Conservation (phyloP, 1,140 invertebrate genomes). For the Liolophura sinensis region DNA sequence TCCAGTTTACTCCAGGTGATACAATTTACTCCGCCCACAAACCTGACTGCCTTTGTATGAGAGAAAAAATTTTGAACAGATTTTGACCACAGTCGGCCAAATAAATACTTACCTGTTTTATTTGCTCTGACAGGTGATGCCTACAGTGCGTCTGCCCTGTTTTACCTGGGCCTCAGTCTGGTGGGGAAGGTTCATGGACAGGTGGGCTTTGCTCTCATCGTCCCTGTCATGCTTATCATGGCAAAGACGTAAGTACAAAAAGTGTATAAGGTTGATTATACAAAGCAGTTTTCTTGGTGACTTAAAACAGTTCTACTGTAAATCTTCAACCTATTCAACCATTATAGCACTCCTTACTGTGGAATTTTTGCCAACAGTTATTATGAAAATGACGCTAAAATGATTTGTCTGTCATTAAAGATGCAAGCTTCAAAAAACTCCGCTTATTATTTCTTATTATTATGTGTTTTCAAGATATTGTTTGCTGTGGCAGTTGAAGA, state of each 20-base stretch:
- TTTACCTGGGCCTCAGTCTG: conserved; percentile 88
- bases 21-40: neutral
- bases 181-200: conserved; percentile 85
- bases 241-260: conserved; percentile 79
- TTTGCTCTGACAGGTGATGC: conserved; percentile 55
- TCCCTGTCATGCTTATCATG: conserved; percentile 84
- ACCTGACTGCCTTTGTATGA: no score
- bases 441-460: no score
- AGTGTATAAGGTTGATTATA: neutral
- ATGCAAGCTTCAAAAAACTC: no score
- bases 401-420: no score
- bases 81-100: conserved; percentile 5
- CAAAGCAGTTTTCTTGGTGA: neutral
- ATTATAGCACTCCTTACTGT: no score
- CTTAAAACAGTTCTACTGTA: neutral
- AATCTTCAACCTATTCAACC: no score
- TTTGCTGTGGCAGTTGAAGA: no score
- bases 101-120: neutral
- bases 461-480: no score
- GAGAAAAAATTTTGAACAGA: no score
- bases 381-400: no score
- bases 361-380: no score
- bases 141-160: conserved; percentile 88
- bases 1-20: neutral
- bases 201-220: conserved; percentile 74